Percentiles rank a stretch among this genome's conserved stretches.
These are phyloP conservation scores for Coregonus suidteri DNA, from an alignment of 2,797 vertebrate species.

Conservation along the genomic window DNA sequence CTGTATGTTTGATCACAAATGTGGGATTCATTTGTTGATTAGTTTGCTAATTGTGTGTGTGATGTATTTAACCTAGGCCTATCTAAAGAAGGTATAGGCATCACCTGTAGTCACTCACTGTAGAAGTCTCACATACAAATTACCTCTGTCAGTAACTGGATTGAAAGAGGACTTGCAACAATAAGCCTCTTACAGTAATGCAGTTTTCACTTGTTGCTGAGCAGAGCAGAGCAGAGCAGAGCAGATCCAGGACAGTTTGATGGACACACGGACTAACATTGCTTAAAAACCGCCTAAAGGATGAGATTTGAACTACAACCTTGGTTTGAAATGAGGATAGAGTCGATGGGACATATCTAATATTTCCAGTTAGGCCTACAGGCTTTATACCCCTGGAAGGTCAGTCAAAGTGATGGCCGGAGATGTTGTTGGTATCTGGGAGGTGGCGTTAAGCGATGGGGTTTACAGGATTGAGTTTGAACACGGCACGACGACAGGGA, in stretches of 20 bases:
- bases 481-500: conserved; percentile 92
- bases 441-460: conserved; percentile 89
- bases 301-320: conserved; percentile 1
- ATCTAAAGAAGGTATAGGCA: background rate
- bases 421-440: conserved; percentile 89
- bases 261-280: conserved; percentile 10
- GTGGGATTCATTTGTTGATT: background rate
- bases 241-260: background rate
- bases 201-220: conserved; percentile 53
- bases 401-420: conserved; percentile 68
- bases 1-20: background rate
- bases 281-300: background rate
- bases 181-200: conserved; percentile 60
- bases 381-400: background rate
- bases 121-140: background rate
- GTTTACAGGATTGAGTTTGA: conserved; percentile 90
- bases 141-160: conserved; percentile 7
- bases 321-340: conserved; percentile 13
- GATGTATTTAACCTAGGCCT: background rate
- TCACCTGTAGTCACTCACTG: background rate
- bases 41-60: background rate
- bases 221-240: conserved; percentile 28
- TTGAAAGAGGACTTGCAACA: background rate
- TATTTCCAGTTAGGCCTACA: background rate
- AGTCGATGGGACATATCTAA: background rate